Base-by-base conservation (phyloP, 2,113 vertebrate species). In the Blennius ocellaris region DNA sequence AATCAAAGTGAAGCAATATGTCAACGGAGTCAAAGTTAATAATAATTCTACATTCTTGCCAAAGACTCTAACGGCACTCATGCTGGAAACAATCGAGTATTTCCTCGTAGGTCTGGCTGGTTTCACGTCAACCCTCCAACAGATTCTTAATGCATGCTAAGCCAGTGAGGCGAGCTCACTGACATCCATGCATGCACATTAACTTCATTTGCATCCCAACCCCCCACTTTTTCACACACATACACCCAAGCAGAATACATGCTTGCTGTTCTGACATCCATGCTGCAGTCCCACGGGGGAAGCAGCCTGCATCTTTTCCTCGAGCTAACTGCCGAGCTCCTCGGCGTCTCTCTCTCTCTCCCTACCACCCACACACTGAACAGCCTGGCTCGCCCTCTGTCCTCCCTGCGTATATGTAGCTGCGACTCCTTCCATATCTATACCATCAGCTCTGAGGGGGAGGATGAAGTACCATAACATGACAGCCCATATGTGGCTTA, bases 321-420 rank as follows among this genome's bases (percentile, higher is more conserved):
- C 66, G 50, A 77, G 82, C 82, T 81, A 67, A 62, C 90, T 81
- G 79, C 68, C 71, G 69, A 63, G 68, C 72, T 73, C 38, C 77
- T 80, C 66, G 11, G 10, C 82, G 80, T 71, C 43, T 65, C 57
- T 79, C 63, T 66, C 69, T 79, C 61, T 59, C 59, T 64, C 72
- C 66, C 70, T 63, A 90, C 87, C 86, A 81, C 90, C 89, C 92
- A 92, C 91, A 87, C 88, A 86, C 11, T 51, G 61, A 89, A 85
- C 92, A 91, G 90, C 79, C 90, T 87, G 88, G 85, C 75, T 90
- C 78, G 41, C 87, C 87, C 89, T 85, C 91, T 81, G 85, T 90
- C 88, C 83, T 81, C 76, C 58, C 71, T 79, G 82, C 70, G 69
- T 69, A 62, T 57, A 69, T 55, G 75, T 37, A 80, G 80, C 84